Percentiles rank a stretch among this genome's conserved stretches.
These are phyloP conservation scores for Aurelia coerulea DNA, from an alignment of 30 jellyfish, hydroid and myxozoan species.

Conservation along the genomic window DNA sequence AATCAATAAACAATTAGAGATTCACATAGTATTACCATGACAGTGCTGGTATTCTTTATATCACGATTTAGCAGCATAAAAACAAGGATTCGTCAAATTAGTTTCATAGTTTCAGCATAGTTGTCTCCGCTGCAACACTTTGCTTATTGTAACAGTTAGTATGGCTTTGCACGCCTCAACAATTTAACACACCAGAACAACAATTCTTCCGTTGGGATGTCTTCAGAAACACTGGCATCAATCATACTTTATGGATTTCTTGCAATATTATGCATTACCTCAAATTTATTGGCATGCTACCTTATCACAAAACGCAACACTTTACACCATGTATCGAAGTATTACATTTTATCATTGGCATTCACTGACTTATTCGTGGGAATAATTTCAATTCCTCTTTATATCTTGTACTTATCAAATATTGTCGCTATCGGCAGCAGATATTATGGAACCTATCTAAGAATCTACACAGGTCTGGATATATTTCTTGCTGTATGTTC, in stretches of 20 bases:
- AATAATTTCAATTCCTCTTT: constrained; percentile 1
- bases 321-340: background rate
- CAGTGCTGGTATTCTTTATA: too few species aligned
- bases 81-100: too few species aligned
- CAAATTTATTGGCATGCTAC: constrained; percentile 32
- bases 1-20: too few species aligned
- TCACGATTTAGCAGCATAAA: too few species aligned
- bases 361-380: constrained; percentile 27
- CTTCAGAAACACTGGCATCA: too few species aligned
- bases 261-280: constrained; percentile 3
- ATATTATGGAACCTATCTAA: background rate
- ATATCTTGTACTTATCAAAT: background rate
- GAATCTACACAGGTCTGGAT: background rate
- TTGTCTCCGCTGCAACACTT: too few species aligned
- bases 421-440: background rate
- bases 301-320: background rate
- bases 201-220: too few species aligned
- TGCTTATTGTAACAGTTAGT: too few species aligned
- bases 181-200: too few species aligned
- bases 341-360: constrained; percentile 27
- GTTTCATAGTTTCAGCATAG: too few species aligned
- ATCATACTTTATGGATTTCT: background rate
- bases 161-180: too few species aligned
- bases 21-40: too few species aligned
- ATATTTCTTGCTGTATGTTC: background rate